Evolutionary conservation across 2,797 vertebrate genomes (phyloP).

Genomic region (Argyrosomus regius): DNA sequence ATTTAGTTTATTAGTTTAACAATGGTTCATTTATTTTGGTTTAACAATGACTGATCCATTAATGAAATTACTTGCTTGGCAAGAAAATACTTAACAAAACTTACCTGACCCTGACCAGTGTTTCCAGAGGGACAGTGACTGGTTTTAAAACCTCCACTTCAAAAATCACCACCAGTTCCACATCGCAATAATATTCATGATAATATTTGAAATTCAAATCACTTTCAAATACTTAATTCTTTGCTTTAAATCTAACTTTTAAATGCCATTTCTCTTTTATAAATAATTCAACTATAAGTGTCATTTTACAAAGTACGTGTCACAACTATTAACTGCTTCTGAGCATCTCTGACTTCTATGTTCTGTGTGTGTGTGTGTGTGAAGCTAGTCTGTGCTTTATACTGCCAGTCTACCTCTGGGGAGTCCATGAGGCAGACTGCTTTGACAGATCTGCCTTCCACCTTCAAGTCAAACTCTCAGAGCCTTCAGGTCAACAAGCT

Average conservation of each 20-base stretch:
- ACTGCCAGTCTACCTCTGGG: constrained; percentile 2
- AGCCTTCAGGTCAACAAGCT: constrained; percentile 51
- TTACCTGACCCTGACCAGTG: neutral
- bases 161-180: neutral
- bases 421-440: constrained; percentile 17
- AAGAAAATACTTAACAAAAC: neutral
- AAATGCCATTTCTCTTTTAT: neutral
- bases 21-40: too few species aligned
- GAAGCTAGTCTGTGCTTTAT: neutral
- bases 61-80: neutral
- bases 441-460: constrained; percentile 38
- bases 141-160: constrained; percentile 1
- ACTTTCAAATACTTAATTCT: neutral
- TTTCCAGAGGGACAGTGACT: neutral
- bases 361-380: neutral
- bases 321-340: neutral
- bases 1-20: too few species aligned
- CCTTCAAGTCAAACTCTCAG: constrained; percentile 45
- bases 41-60: neutral
- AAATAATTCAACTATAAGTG: neutral
- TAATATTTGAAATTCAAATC: neutral
- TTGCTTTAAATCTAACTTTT: neutral
- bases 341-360: neutral
- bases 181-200: neutral
- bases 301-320: neutral